These are phyloP conservation scores for Eupithecia pulchellata DNA, from an alignment of 2,888 invertebrate genomes.

Conservation along the genomic window DNA sequence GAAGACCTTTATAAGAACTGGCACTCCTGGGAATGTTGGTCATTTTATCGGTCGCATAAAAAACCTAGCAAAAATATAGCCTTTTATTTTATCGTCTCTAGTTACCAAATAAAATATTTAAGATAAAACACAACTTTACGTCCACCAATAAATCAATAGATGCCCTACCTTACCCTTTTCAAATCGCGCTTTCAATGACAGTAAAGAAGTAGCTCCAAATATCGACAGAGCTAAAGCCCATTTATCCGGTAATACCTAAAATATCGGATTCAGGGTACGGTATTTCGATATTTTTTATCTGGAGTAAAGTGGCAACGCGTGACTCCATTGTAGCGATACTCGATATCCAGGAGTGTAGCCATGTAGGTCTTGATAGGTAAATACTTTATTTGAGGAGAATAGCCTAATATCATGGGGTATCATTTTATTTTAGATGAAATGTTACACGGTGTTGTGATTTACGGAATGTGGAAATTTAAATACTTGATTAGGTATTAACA, in stretches of 20 bases:
- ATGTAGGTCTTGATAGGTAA: constrained; percentile 11
- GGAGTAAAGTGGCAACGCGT: constrained; percentile 60
- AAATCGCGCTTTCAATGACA: constrained; percentile 24
- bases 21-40: background rate
- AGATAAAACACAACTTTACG: background rate
- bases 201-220: constrained; percentile 29
- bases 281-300: constrained; percentile 37
- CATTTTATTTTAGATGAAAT: background rate
- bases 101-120: constrained; percentile 2
- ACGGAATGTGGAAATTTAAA: background rate
- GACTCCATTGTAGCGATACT: constrained; percentile 60
- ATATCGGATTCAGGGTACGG: constrained; percentile 33
- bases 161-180: constrained; percentile 18
- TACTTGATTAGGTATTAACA: background rate
- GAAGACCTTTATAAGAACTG: background rate
- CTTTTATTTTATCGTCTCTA: background rate
- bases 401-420: background rate
- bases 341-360: constrained; percentile 26
- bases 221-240: constrained; percentile 32
- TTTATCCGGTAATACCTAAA: constrained; percentile 34
- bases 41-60: background rate
- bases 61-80: background rate
- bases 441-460: background rate
- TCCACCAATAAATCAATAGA: constrained; percentile 23
- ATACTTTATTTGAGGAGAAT: constrained; percentile 15